Evolutionary conservation across 2,113 vertebrate species (phyloP), one percentile per base, ranked within the genome.

Genomic region (Chaetops frenatus): DNA sequence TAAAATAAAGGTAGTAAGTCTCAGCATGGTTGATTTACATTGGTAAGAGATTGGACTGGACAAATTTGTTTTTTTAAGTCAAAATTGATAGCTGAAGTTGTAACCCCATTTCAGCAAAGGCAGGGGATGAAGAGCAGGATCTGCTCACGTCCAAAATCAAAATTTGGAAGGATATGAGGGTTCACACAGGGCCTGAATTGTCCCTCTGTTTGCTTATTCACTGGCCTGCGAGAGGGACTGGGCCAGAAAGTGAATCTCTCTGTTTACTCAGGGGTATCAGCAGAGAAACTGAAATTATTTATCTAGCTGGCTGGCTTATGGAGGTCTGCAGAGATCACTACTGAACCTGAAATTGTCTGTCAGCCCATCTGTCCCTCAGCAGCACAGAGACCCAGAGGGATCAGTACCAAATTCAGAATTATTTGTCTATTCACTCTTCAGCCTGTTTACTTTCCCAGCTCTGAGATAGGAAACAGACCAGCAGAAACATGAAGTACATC

Each of bases 271-370:
- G 50, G 62, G 47, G 33, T 29, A 78, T 74, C 42, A 89, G 64
- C 69, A 89, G 65, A 87, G 69, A 94, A 87, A 90, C 60, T 73
- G 42, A 45, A 89, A 70, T 91, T 78, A 87, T 93, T 84, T 95
- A 19, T 53, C 42, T 50, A 65, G n/a, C 54, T 83, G 24, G 6
- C 21, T 60, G 24, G 67, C 61, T 82, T 73, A 76, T 40, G 35
- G 80, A 82, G 40, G 66, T 90, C 74, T 92, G 56, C 70, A 71
- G 78, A 87, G 64, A 78, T 84, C 73, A 74, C 74, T 33, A 29
- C 38, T 38, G 61, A 91, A 42, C 28, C 51, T 90, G 69, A 82
- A 85, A 79, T 61, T 66, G 56, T 65, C 73, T 87, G 25, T 71
- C 91, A 90, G 78, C 48, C 69, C 47, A 66, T 78, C 56, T 78